Evolutionary conservation across 2,113 vertebrate genomes (phyloP), one percentile per base, ranked within the genome.

Genomic region (Oncorhynchus kisutch): DNA sequence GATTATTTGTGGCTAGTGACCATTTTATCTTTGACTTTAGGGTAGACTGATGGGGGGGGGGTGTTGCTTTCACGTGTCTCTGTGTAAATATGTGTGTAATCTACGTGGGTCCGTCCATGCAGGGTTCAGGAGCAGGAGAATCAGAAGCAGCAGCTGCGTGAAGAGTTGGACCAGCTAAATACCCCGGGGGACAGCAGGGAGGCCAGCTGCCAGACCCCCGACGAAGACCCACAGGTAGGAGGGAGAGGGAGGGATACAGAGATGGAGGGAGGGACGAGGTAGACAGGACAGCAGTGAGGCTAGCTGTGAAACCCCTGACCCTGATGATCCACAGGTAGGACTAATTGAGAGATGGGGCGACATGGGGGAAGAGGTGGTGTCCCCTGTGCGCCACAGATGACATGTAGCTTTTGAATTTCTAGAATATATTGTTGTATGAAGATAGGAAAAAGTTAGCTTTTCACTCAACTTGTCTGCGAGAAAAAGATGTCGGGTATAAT

Each of bases 111-210:
- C 3, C 45, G 59, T 70, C n/a, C 69, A 6, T 16, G 3, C 81
- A 94, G 93, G 90, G 90, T 94, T 82, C 93, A 94, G 87, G 92
- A 94, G 82, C 93, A 94, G 82, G 92, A 94, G 85, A 93, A 90
- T 87, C 91, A 93, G 88, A 93, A 92, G 71, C 86, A 88, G 71
- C 91, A 92, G 84, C 84, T 93, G 57, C 73, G 77, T 31, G 93
- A 94, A 54, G 93, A 94, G 84, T 81, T 94, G 49, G 90, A 93
- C 62, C 88, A 87, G 72, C 84, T 93, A 12, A 92, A 88, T 85
- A 82, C 79, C 3, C 87, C 85, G 14, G 86, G 90, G 81, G 89
- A 92, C 79, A 89, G 80, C 86, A 87, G 90, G 84, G 93, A 93
- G 81, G 90, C 90, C 78, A 91, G 92, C 11, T 91, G 90, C 79